Evolutionary conservation across 2,797 vertebrate genomes (phyloP).

Genomic region (Bufotes viridis): DNA sequence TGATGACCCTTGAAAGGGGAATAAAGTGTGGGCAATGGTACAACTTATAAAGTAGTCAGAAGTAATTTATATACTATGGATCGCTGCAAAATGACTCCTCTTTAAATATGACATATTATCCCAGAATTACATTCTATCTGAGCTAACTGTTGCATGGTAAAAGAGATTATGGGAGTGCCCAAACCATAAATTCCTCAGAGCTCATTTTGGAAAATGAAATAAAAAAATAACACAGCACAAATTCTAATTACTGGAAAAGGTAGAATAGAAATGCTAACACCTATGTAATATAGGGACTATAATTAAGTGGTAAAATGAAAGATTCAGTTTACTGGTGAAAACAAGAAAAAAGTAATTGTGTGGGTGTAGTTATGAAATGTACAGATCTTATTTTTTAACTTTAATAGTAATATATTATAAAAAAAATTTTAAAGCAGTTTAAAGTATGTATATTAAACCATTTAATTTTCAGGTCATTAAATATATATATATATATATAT

Average conservation of each 20-base stretch:
- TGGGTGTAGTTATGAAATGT: background rate
- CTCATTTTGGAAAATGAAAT: background rate
- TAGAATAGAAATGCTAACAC: background rate
- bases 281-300: background rate
- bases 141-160: background rate
- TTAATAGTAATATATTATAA: background rate
- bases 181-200: background rate
- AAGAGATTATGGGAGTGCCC: background rate
- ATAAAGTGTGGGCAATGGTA: slow-evolving; percentile 34
- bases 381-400: background rate
- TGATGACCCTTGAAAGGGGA: slow-evolving; percentile 41
- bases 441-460: too few species aligned
- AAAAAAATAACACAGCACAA: background rate
- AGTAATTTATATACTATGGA: slow-evolving; percentile 32
- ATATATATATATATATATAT: too few species aligned
- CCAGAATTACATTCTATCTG: background rate
- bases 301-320: too few species aligned
- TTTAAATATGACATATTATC: slow-evolving; percentile 5
- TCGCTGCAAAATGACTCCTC: slow-evolving; percentile 1
- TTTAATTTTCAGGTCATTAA: too few species aligned
- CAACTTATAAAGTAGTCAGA: slow-evolving; percentile 34
- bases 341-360: background rate
- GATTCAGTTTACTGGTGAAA: background rate
- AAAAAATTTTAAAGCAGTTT: background rate
- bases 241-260: background rate